Conservation (phyloP, 1,140 invertebrate genomes). For the Pseudomyrmex cubaensis region DNA sequence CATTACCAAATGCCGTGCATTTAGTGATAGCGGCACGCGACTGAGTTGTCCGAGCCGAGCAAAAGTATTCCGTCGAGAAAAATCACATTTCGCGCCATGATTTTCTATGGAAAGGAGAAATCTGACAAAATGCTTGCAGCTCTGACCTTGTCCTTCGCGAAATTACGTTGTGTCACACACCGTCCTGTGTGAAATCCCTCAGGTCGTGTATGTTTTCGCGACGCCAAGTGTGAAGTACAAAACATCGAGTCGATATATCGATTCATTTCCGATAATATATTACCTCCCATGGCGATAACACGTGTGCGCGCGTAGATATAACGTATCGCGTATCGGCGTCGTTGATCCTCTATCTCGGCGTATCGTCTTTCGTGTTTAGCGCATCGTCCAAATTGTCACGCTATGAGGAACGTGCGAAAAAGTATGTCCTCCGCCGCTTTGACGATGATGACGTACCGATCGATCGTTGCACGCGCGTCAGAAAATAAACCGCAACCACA, state of each 20-base stretch:
- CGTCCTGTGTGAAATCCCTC: slow-evolving; percentile 54
- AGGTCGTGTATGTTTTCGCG: slow-evolving; percentile 58
- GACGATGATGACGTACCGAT: slow-evolving; percentile 29
- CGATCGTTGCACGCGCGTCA: slow-evolving; percentile 38
- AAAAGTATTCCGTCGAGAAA: background rate
- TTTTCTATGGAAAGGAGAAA: background rate
- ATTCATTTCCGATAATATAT: slow-evolving; percentile 74
- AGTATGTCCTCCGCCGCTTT: background rate
- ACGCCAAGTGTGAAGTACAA: slow-evolving; percentile 43
- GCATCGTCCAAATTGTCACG: slow-evolving; percentile 20
- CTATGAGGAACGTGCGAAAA: background rate
- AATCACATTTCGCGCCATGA: background rate
- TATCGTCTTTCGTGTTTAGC: slow-evolving; percentile 44
- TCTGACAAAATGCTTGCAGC: slow-evolving; percentile 28
- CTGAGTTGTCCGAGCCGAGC: too few relatives aligned
- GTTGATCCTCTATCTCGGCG: slow-evolving; percentile 9
- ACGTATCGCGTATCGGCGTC: slow-evolving; percentile 23
- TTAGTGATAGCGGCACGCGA: background rate
- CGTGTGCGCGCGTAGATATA: background rate
- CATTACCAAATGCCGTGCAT: too few relatives aligned
- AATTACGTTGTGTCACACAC: slow-evolving; percentile 52
- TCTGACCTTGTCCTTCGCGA: slow-evolving; percentile 67
- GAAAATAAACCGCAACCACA: slow-evolving; percentile 43
- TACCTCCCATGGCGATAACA: slow-evolving; percentile 65
- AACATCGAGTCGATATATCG: slow-evolving; percentile 72